Percentiles rank a stretch among this genome's conserved stretches.
phyloP scores from a whole-genome alignment of 35 echinoderm and acorn worm genomes.

The Nesometra sesokonis region DNA sequence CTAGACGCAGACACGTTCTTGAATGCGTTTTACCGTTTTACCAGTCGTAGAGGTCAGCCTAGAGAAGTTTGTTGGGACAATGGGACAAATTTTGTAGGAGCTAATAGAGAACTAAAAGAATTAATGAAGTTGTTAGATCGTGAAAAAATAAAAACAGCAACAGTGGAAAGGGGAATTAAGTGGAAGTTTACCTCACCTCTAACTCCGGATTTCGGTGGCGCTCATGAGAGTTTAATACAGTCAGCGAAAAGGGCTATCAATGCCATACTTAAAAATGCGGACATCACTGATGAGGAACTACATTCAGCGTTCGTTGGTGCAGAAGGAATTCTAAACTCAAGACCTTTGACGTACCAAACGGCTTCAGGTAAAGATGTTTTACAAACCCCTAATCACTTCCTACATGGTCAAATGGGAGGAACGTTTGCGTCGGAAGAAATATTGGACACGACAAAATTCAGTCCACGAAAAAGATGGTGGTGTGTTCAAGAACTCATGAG shows the following conservation, averaged over 20 bases:
- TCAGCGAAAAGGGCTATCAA: slow-evolving; percentile 7
- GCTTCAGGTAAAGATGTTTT: not conserved
- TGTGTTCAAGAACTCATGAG: not conserved
- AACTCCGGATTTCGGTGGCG: slow-evolving; percentile 19
- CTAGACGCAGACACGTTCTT: not conserved
- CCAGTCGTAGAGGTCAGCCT: not conserved
- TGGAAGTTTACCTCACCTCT: not conserved
- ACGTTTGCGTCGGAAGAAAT: not conserved
- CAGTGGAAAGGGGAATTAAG: not conserved
- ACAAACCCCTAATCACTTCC: slow-evolving; percentile 1
- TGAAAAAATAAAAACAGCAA: not conserved
- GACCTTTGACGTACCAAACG: not conserved
- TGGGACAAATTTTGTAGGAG: slow-evolving; percentile 26
- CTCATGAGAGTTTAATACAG: slow-evolving; percentile 21
- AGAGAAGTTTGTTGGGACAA: slow-evolving; percentile 5
- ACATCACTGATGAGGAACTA: slow-evolving; percentile 21
- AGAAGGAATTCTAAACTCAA: not conserved
- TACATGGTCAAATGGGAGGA: not conserved
- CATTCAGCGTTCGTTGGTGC: no score
- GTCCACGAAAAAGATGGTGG: not conserved
- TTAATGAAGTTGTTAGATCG: not conserved
- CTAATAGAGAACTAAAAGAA: slow-evolving; percentile 4
- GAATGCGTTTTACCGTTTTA: not conserved
- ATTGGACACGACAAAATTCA: not conserved
- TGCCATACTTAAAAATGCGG: slow-evolving; percentile 18